phyloP scores from a whole-genome alignment of 2,113 vertebrate genomes.

The Trinectes maculatus region DNA sequence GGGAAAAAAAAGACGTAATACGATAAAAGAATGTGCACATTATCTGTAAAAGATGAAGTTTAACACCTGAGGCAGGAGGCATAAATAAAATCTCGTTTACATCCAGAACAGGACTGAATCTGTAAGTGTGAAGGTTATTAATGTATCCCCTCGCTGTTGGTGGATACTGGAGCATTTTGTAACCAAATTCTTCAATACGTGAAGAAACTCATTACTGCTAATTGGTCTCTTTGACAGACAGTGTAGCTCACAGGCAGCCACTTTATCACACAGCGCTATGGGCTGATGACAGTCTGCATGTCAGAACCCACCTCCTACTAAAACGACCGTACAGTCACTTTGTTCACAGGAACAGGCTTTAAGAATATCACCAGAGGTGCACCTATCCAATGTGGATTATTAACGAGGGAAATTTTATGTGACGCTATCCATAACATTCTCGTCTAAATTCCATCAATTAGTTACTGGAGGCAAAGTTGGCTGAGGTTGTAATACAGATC shows the following conservation, averaged over 20 bases:
- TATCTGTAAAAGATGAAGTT: constrained; percentile 15
- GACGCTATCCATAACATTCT: constrained; percentile 34
- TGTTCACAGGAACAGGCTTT: constrained; percentile 24
- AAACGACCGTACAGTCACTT: constrained; percentile 13
- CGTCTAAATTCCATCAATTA: constrained; percentile 54
- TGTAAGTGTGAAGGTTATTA: constrained; percentile 8
- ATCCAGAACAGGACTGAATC: neutral
- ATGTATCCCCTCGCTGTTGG: neutral
- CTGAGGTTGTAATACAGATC: constrained; percentile 7
- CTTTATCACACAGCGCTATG: constrained; percentile 40
- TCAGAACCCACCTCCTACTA: constrained; percentile 50
- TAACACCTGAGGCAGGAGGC: constrained; percentile 5
- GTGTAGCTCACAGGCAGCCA: constrained; percentile 45
- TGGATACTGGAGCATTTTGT: constrained; percentile 18
- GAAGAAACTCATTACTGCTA: constrained; percentile 56
- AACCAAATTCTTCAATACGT: constrained; percentile 35
- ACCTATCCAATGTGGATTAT: constrained; percentile 14
- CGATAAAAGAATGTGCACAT: neutral
- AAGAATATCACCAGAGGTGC: constrained; percentile 41
- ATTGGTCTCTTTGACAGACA: constrained; percentile 48
- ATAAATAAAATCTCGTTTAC: neutral
- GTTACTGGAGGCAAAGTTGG: constrained; percentile 33
- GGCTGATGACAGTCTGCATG: constrained; percentile 53
- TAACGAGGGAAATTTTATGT: constrained; percentile 30
- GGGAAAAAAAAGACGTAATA: neutral